Conservation (phyloP, 2,797 vertebrate species). For the Sebastes alutus region DNA sequence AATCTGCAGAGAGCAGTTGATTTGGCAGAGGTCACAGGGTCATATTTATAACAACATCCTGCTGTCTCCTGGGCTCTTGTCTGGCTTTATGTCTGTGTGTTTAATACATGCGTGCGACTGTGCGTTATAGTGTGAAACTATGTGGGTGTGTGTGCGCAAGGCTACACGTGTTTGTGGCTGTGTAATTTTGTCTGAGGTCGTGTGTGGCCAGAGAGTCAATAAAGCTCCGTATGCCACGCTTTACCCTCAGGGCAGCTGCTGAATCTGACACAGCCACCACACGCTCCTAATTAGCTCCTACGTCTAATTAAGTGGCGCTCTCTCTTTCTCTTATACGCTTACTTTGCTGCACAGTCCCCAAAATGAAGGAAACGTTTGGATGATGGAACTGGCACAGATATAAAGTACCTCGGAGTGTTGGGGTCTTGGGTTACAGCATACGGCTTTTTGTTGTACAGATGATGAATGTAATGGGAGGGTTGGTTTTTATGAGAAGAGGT, state of each 20-base stretch:
- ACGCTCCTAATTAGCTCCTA: slow-evolving; percentile 59
- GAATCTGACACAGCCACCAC: slow-evolving; percentile 49
- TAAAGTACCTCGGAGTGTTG: background rate
- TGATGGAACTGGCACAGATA: slow-evolving; percentile 7
- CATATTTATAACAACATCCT: slow-evolving; percentile 40
- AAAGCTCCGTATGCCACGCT: slow-evolving; percentile 44
- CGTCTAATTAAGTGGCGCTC: slow-evolving; percentile 60
- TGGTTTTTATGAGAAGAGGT: slow-evolving; percentile 16
- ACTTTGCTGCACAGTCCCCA: background rate
- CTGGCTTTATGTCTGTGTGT: slow-evolving; percentile 26
- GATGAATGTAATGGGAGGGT: slow-evolving; percentile 19
- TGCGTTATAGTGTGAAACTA: background rate
- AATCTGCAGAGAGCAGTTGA: slow-evolving; percentile 46
- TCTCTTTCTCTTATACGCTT: slow-evolving; percentile 3
- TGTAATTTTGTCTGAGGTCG: slow-evolving; percentile 26
- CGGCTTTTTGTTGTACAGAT: slow-evolving; percentile 19
- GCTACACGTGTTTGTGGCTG: slow-evolving; percentile 6
- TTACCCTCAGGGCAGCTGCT: slow-evolving; percentile 52
- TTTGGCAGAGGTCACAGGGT: slow-evolving; percentile 52
- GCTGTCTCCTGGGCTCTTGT: slow-evolving; percentile 19
- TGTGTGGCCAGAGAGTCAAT: slow-evolving; percentile 61
- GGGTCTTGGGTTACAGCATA: slow-evolving; percentile 3
- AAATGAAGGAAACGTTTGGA: slow-evolving; percentile 23
- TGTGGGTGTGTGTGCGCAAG: background rate
- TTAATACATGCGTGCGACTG: background rate